Conservation (phyloP, 2,888 invertebrate genomes). For the Meloe dianella region DNA sequence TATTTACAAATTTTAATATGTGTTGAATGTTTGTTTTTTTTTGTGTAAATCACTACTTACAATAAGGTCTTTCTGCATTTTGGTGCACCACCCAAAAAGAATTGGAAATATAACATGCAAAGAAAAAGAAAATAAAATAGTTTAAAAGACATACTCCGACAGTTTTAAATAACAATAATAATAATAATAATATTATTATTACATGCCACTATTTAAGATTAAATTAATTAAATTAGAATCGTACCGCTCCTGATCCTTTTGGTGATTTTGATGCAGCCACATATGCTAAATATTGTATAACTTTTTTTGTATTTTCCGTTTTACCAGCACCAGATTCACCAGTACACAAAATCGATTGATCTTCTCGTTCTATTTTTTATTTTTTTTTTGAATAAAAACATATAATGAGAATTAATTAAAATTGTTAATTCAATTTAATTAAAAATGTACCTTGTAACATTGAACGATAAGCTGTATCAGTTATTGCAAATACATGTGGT, state of each 20-base stretch:
- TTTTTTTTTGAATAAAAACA: too few relatives aligned
- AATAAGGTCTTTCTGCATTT: constrained; percentile 60
- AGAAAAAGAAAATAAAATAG: constrained; percentile 48
- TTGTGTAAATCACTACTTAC: constrained; percentile 53
- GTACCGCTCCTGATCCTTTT: constrained; percentile 86
- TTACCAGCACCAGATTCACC: constrained; percentile 99
- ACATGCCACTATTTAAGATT: not conserved
- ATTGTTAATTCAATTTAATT: constrained; percentile 13
- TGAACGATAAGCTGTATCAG: constrained; percentile 97
- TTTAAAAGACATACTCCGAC: constrained; percentile 27
- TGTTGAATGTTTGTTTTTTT: too few relatives aligned
- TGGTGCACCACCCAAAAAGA: constrained; percentile 44
- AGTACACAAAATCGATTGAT: constrained; percentile 99
- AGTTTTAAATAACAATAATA: constrained; percentile 21
- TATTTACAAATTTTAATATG: constrained; percentile 7
- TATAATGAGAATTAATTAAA: not conserved
- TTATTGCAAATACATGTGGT: constrained; percentile 99
- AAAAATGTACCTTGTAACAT: constrained; percentile 93
- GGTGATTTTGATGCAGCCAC: constrained; percentile 98
- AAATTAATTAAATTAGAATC: constrained; percentile 49
- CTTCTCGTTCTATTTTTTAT: constrained; percentile 98
- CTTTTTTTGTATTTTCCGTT: constrained; percentile 99
- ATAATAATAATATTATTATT: constrained; percentile 11
- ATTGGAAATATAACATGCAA: constrained; percentile 52
- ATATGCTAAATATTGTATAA: constrained; percentile 99